These are phyloP conservation scores for Choristoneura rosaceana DNA, from an alignment of 2,888 invertebrate genomes.

Conservation along the genomic window DNA sequence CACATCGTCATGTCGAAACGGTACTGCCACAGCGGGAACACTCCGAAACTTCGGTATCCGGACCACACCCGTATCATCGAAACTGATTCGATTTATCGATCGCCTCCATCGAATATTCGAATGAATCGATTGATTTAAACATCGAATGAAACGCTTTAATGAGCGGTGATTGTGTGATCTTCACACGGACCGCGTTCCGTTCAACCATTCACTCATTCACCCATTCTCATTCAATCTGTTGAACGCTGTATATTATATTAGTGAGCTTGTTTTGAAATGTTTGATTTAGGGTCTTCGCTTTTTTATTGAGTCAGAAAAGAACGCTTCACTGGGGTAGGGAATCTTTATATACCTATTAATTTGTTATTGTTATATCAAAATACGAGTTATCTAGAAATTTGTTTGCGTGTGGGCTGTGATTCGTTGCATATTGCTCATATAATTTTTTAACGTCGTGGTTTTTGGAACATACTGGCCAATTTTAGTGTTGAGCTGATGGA, in stretches of 20 bases:
- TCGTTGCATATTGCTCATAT: too few species aligned
- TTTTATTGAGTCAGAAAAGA: neutral
- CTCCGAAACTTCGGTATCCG: conserved; percentile 41
- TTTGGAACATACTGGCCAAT: too few species aligned
- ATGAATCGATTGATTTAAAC: conserved; percentile 62
- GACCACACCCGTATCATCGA: conserved; percentile 55
- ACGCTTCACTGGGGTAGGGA: neutral
- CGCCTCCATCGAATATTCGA: conserved; percentile 45
- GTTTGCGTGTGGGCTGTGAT: neutral
- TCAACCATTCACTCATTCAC: conserved; percentile 24
- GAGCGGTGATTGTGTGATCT: conserved; percentile 40
- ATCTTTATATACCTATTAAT: neutral
- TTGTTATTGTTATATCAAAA: neutral
- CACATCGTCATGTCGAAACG: neutral
- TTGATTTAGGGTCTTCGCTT: conserved; percentile 27
- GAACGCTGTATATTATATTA: conserved; percentile 34
- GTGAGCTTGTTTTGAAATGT: conserved; percentile 38
- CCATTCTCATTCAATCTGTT: conserved; percentile 30
- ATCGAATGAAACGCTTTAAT: conserved; percentile 40
- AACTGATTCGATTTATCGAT: conserved; percentile 47
- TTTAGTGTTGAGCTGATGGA: too few species aligned
- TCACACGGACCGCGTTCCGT: conserved; percentile 37
- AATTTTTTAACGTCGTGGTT: too few species aligned
- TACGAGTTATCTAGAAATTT: neutral
- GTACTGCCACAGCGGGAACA: neutral